A percentile compares a stretch with the other conserved stretches of the same genome.
Conservation (phyloP, 2,888 invertebrate species). For the Drosophila testacea region DNA sequence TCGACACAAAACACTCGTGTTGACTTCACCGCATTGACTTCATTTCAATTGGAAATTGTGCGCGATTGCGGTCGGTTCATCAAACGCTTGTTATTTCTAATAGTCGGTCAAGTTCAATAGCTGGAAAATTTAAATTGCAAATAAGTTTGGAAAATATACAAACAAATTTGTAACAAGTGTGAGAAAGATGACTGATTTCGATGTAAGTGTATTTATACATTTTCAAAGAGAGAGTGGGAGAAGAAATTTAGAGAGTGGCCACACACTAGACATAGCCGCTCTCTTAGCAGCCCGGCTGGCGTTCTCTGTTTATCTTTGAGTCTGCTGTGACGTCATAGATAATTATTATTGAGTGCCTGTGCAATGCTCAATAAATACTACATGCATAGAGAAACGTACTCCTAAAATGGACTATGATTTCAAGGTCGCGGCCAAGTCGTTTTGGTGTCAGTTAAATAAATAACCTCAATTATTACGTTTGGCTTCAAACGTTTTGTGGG, state of each 20-base stretch:
- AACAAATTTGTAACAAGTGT: conserved; percentile 31
- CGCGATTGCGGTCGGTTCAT: conserved; percentile 55
- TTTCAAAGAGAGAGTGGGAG: neutral
- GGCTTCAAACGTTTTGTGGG: conserved; percentile 11
- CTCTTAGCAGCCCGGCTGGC: conserved; percentile 8
- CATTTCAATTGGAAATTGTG: conserved; percentile 75
- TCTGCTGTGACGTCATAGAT: conserved; percentile 56
- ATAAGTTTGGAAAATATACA: conserved; percentile 21
- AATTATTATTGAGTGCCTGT: conserved; percentile 28
- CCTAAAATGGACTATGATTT: conserved; percentile 22
- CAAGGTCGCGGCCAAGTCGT: conserved; percentile 46
- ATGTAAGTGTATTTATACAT: conserved; percentile 63
- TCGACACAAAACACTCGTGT: conserved; percentile 39
- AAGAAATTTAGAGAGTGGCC: conserved; percentile 10
- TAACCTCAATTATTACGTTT: conserved; percentile 37
- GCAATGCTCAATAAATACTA: conserved; percentile 1
- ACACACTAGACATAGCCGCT: conserved; percentile 2
- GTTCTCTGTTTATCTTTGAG: conserved; percentile 50
- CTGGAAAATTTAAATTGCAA: conserved; percentile 52
- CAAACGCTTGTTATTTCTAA: conserved; percentile 34
- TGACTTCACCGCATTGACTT: conserved; percentile 55
- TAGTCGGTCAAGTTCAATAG: conserved; percentile 47
- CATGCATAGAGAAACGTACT: conserved; percentile 11
- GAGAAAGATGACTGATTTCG: conserved; percentile 68
- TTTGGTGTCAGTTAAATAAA: conserved; percentile 4